phyloP scores from a whole-genome alignment of 2,888 invertebrate species.

The Catocala fraxini region DNA sequence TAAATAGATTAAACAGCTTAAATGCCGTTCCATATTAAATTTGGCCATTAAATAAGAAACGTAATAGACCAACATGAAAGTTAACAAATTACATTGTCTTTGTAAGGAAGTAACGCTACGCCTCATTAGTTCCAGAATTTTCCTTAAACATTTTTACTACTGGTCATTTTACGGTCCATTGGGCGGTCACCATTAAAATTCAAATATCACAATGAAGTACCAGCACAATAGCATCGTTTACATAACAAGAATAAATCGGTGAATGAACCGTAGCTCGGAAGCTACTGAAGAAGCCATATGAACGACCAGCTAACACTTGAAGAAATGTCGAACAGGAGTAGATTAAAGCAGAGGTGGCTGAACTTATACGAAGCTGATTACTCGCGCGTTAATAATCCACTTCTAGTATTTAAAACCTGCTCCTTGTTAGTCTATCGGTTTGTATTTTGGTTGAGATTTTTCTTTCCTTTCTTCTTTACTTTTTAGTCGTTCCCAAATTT shows the following conservation, averaged over 20 bases:
- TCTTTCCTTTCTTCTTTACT: no score
- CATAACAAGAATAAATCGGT: slow-evolving; percentile 49
- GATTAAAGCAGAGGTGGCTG: slow-evolving; percentile 22
- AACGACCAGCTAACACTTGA: slow-evolving; percentile 19
- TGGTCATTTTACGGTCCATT: slow-evolving; percentile 43
- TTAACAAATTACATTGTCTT: slow-evolving; percentile 23
- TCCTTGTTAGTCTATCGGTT: no score
- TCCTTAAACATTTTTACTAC: slow-evolving; percentile 25
- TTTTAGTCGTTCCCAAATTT: no score
- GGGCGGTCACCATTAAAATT: slow-evolving; percentile 43
- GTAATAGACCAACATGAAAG: slow-evolving; percentile 2
- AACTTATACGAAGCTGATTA: slow-evolving; percentile 10
- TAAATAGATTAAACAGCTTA: not conserved
- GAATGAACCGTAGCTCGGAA: slow-evolving; percentile 49
- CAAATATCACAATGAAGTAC: slow-evolving; percentile 38
- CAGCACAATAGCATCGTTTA: slow-evolving; percentile 48
- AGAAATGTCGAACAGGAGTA: slow-evolving; percentile 14
- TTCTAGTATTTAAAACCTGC: not conserved
- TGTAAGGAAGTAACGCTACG: slow-evolving; percentile 33
- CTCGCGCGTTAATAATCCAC: not conserved
- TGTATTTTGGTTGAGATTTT: no score
- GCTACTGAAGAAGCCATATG: slow-evolving; percentile 52
- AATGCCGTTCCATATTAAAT: not conserved
- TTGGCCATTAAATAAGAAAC: slow-evolving; percentile 2
- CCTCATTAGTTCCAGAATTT: slow-evolving; percentile 26